Conservation (phyloP, 2,797 vertebrate species). For the Pterois miles region DNA sequence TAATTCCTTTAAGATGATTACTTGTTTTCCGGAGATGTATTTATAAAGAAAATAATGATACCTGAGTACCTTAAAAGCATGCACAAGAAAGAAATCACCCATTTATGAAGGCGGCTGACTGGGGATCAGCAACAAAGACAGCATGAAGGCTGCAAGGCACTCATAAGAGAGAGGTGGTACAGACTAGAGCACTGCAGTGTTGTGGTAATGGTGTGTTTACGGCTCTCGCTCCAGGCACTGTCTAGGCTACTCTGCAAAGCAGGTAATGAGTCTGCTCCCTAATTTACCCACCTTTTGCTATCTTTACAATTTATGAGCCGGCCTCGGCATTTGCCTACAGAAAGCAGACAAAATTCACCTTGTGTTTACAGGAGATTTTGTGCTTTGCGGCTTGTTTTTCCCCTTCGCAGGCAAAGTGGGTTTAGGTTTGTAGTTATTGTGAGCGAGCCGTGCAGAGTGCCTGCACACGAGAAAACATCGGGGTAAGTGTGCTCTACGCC, state of each 20-base stretch:
- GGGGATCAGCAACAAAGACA: background rate
- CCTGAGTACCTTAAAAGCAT: background rate
- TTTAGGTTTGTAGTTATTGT: slow-evolving; percentile 1
- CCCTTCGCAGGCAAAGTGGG: slow-evolving; percentile 19
- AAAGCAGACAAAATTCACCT: slow-evolving; percentile 30
- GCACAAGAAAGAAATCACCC: background rate
- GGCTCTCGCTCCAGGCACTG: slow-evolving; percentile 60
- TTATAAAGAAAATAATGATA: background rate
- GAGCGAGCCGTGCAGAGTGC: slow-evolving; percentile 19
- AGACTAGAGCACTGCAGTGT: slow-evolving; percentile 28
- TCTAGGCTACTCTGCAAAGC: slow-evolving; percentile 64
- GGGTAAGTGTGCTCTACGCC: slow-evolving; percentile 3
- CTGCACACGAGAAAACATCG: slow-evolving; percentile 1
- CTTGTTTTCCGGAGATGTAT: background rate
- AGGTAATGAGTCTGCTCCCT: slow-evolving; percentile 73
- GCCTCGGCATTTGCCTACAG: slow-evolving; percentile 38
- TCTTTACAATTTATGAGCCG: slow-evolving; percentile 70
- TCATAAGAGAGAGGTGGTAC: slow-evolving; percentile 6
- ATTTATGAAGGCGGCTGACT: slow-evolving; percentile 29
- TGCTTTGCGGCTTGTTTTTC: slow-evolving; percentile 14
- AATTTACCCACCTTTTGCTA: slow-evolving; percentile 73
- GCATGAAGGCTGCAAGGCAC: background rate
- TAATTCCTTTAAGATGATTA: background rate
- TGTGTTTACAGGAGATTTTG: slow-evolving; percentile 24
- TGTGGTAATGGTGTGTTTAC: slow-evolving; percentile 61